Evolutionary conservation across 2,113 vertebrate species (phyloP), one percentile per base, ranked within the genome.

Genomic region (Mustela nigripes): DNA sequence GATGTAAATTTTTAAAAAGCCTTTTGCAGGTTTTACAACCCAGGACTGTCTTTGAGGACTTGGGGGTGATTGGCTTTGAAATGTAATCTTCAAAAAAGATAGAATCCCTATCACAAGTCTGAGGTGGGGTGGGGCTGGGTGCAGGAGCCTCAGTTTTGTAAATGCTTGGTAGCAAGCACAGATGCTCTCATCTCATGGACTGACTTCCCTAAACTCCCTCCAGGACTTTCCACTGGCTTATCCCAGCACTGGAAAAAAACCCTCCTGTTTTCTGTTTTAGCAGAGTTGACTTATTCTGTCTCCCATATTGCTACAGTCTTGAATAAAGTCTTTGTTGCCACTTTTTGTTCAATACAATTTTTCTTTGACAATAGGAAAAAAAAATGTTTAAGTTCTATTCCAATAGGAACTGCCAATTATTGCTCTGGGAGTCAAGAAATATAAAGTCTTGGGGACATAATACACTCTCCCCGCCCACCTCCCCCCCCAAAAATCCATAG

Each of bases 401-500:
- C 45, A 48, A 1, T 26, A 39, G 22, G 19, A 74, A 22, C 11
- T 36, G n/a, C 36, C 33, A 87, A 10, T 79, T 89, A 81, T 73
- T 91, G 11, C 1, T 24, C 31, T 53, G 15, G 33, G 36, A 91
- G 21, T 45, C 6, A 58, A 85, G 16, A 67, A 84, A 63, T 94
- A 63, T 5, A 22, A 92, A 65, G n/a, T 92, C 45, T 81, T 73
- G 88, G 21, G 24, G 36, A 80, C 4, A 42, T 65, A 19, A 67
- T 31, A 28, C 7, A n/a, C 11, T 21, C 58, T 2, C 19, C 58
- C 2, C 1, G 0, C 12, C 9, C 14, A 1, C 36, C 48, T 11
- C 31, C 26, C 26, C 60, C 60, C 36, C 36, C 36, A 11, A 36
- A 39, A 62, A 42, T 74, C 24, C 53, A 53, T 56, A 26, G 11